phyloP scores from a whole-genome alignment of 2,888 invertebrate genomes.

The Temnothorax ravouxi region DNA sequence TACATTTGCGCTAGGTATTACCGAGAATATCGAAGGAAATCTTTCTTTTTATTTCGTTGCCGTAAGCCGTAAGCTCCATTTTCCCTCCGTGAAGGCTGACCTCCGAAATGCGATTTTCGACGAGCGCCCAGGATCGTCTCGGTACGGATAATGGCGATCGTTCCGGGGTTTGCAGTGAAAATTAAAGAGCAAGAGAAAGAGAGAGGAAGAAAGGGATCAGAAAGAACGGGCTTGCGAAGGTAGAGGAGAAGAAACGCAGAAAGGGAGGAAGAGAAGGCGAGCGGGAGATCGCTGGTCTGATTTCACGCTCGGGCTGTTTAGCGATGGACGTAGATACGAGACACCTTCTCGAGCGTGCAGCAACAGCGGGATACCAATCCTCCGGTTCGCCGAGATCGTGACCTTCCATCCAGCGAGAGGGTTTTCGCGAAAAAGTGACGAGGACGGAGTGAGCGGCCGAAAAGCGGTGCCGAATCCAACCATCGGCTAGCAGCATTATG shows the following conservation, averaged over 20 bases:
- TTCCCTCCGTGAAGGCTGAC: slow-evolving; percentile 28
- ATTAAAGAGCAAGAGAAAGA: slow-evolving; percentile 67
- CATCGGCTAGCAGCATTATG: not conserved
- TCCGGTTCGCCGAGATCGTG: slow-evolving; percentile 74
- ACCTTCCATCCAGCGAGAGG: slow-evolving; percentile 73
- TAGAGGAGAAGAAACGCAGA: slow-evolving; percentile 17
- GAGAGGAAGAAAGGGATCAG: slow-evolving; percentile 38
- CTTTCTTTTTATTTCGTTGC: slow-evolving; percentile 21
- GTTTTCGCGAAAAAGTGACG: slow-evolving; percentile 73
- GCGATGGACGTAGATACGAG: slow-evolving; percentile 84
- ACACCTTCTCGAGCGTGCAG: slow-evolving; percentile 80
- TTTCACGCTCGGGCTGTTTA: slow-evolving; percentile 85
- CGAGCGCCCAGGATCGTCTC: slow-evolving; percentile 67
- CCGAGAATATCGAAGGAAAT: slow-evolving; percentile 31
- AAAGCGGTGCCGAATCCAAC: slow-evolving; percentile 53
- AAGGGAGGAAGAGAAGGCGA: slow-evolving; percentile 56
- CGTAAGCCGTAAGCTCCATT: slow-evolving; percentile 32
- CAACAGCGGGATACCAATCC: slow-evolving; percentile 78
- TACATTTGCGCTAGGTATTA: slow-evolving; percentile 18
- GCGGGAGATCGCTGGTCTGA: slow-evolving; percentile 81
- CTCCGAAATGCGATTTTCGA: slow-evolving; percentile 72
- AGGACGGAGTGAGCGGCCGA: slow-evolving; percentile 59
- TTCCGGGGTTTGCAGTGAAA: slow-evolving; percentile 73
- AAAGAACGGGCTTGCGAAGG: slow-evolving; percentile 52
- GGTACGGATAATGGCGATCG: slow-evolving; percentile 71